Base-by-base conservation (phyloP, 2,888 invertebrate genomes). In the Muschampia plurimacula region DNA sequence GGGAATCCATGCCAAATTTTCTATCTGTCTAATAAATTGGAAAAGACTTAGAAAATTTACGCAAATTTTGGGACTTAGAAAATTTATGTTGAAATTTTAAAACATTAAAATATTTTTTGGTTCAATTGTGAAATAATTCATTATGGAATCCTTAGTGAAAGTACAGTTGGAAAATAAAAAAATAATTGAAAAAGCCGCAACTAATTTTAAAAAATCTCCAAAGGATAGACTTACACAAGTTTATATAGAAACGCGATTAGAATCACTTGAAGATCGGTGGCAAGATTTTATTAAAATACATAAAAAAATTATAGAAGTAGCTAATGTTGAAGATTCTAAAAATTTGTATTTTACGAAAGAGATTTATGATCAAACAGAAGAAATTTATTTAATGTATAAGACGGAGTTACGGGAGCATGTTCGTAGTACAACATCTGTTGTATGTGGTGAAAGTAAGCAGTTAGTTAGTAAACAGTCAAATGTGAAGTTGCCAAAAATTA, bases 401-500 rank as follows among this genome's bases (percentile, higher is more conserved):
- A 67, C 57, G 28, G 67, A 66, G 49, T 52, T 66, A 52, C 36
- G 8, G 66, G 66, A 66, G 52, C 66, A 8, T 52, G 13, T 66
- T 9, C 8, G 13, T 2, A n/a, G 15, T 66, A 28, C 9, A 13
- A 6, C 28, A 49, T 52, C 49, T 5, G 52, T 36, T n/a, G 36
- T 22, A 22, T 22, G 10, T 28, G n/a, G 32, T n/a, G 66, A 52
- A 13, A 13, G 9, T 66, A 52, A 66, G 32, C 66, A 49, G 32
- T 22, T 15, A 49, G 32, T 32, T n/a, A 28, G n/a, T 52, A 52
- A 44, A 52, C 22, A 10, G 22, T 22, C 22, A 22, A 66, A 66
- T 66, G 66, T 66, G 6, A 22, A 65, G 9, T 65, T 73, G 41
- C 60, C 75, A 32, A 66, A 72, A 52, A 74, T 75, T 60, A 15